phyloP scores from a whole-genome alignment of 2,797 vertebrate genomes.

The Siniperca scherzeri region DNA sequence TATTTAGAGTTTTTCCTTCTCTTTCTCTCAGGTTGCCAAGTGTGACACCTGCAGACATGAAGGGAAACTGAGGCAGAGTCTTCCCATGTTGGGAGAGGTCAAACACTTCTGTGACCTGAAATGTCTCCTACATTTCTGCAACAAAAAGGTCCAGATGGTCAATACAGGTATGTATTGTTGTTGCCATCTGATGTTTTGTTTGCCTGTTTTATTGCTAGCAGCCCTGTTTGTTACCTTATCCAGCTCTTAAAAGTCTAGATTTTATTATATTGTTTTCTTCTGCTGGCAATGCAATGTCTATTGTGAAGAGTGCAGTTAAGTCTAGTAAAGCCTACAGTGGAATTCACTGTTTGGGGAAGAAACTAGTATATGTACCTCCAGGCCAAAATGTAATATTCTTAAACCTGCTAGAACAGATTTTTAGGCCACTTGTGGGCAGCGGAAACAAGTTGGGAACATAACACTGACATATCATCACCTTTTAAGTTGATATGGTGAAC shows the following conservation, averaged over 20 bases:
- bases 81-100: conserved; percentile 91
- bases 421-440: too few species aligned
- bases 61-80: conserved; percentile 89
- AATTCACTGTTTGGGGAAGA: too few species aligned
- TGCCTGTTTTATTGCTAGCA: neutral
- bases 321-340: neutral
- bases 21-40: conserved; percentile 86
- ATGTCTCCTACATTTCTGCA: conserved; percentile 93
- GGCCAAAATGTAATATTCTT: too few species aligned
- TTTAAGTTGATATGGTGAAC: too few species aligned
- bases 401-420: too few species aligned
- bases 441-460: too few species aligned
- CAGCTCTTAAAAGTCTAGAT: too few species aligned
- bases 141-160: conserved; percentile 63
- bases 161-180: conserved; percentile 24
- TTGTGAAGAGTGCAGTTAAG: neutral
- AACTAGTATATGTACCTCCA: too few species aligned
- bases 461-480: too few species aligned
- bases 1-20: neutral
- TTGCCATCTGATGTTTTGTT: neutral
- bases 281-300: too few species aligned
- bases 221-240: too few species aligned
- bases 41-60: conserved; percentile 90
- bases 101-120: conserved; percentile 94
- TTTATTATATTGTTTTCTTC: too few species aligned